These are phyloP conservation scores for Capromys pilorides DNA, from an alignment of 2,797 vertebrate genomes.

Conservation along the genomic window DNA sequence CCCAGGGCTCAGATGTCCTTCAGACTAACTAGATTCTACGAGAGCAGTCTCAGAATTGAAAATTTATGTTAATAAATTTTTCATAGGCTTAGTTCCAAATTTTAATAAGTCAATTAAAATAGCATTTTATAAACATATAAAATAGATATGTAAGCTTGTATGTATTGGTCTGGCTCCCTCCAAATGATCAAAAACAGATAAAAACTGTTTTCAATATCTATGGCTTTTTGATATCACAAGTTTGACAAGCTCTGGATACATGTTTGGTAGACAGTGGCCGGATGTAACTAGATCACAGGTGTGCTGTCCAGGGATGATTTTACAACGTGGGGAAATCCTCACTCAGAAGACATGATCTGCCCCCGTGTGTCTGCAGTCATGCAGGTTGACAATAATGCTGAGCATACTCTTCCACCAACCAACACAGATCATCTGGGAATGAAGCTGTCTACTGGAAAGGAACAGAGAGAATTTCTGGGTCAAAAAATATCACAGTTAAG, in stretches of 20 bases:
- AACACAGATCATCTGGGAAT: background rate
- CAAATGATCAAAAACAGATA: conserved; percentile 30
- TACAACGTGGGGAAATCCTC: background rate
- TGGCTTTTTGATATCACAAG: background rate
- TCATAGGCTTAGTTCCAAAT: background rate
- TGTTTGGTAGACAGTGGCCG: background rate
- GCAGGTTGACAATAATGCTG: background rate
- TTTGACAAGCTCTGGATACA: background rate
- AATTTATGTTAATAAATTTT: conserved; percentile 31
- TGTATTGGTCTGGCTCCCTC: conserved; percentile 13
- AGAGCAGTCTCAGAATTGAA: conserved; percentile 5
- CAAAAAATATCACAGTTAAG: background rate
- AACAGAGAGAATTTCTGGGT: background rate
- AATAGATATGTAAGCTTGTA: background rate
- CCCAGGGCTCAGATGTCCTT: background rate
- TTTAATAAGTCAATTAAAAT: conserved; percentile 38
- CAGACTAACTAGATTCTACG: background rate
- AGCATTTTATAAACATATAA: background rate
- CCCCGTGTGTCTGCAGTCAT: background rate
- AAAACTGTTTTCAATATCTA: conserved; percentile 27
- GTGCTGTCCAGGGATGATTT: background rate
- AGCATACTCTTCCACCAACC: background rate
- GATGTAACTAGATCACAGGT: background rate
- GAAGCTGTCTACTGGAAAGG: background rate
- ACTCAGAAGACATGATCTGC: background rate